These are phyloP conservation scores for Pseudobourletiella spinata DNA, from an alignment of 1,140 invertebrate species.

Conservation along the genomic window DNA sequence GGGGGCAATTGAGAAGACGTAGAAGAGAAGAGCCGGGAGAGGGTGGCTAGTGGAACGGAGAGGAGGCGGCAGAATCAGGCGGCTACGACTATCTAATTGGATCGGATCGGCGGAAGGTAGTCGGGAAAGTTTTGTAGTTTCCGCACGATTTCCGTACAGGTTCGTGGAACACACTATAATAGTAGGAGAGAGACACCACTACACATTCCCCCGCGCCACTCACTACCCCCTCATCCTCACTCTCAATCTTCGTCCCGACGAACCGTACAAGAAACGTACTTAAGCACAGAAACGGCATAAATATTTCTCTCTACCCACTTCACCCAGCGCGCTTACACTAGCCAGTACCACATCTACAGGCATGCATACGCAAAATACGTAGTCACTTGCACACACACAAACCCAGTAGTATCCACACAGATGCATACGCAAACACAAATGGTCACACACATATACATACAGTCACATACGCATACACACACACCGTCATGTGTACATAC, in stretches of 20 bases:
- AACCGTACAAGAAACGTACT: no score
- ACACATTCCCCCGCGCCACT: no score
- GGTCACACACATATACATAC: no score
- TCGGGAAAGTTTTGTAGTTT: constrained; percentile 35
- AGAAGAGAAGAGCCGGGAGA: not conserved
- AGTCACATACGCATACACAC: no score
- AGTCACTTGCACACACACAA: no score
- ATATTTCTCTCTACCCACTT: not conserved
- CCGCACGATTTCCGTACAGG: constrained; percentile 33
- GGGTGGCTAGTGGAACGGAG: not conserved
- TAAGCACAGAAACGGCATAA: not conserved
- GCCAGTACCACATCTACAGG: not conserved
- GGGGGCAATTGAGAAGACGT: not conserved
- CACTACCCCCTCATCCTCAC: no score
- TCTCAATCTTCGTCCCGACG: no score
- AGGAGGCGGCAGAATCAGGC: constrained; percentile 4
- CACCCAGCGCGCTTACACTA: not conserved
- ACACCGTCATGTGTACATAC: no score
- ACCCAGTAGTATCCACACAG: no score
- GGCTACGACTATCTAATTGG: constrained; percentile 32
- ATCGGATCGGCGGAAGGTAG: constrained; percentile 35
- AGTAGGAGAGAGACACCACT: no score
- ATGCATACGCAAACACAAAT: no score
- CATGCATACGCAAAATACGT: no score
- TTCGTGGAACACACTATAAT: not conserved